Base-by-base conservation (phyloP, 2,888 invertebrate species). In the Cyclophora albipunctata region DNA sequence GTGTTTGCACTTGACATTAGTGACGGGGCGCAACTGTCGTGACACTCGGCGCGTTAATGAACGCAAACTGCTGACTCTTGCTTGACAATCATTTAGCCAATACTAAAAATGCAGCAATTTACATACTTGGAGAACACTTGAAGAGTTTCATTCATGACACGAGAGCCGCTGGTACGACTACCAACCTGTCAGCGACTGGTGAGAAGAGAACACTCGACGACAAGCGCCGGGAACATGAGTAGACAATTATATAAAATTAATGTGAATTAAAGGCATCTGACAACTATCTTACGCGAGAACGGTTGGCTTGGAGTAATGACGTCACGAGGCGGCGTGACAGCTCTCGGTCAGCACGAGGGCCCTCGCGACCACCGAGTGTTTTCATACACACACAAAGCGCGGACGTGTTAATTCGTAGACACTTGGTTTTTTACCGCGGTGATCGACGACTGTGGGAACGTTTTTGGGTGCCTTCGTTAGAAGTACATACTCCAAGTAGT, bases 331-430 rank as follows among this genome's bases (percentile, higher is more conserved):
- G 49, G 65, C 59, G 71, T 74, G 81, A 79, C 84, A 78, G 78
- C 84, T 71, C 85, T 83, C 72, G 74, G 82, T 85, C 87, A 84
- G 74, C 70, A 79, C 70, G 75, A 87, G 87, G 66, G 86, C 85
- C 70, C 87, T 86, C 72, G 70, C 59, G 73, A 73, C 78, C 76
- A 70, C 80, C 76, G 79, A 86, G 85, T 86, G 87, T 87, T 87
- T 87, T 87, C 84, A 75, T 85, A 85, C 81, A 84, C 81, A 84
- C 81, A 83, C 82, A 81, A 75, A 77, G 75, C 74, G 69, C 78
- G 75, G 84, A 88, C 86, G 88, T 88, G 88, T 88, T 88, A 88
- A 88, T 88, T 88, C 85, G 78, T 86, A 86, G 87, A 85, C 78
- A 85, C 78, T 82, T 78, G 77, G 79, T 79, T 83, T 86, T 86